A percentile compares a stretch with the other conserved stretches of the same genome.
Conservation (phyloP, 92 coral and sea anemone species). For the Montipora capitata region DNA sequence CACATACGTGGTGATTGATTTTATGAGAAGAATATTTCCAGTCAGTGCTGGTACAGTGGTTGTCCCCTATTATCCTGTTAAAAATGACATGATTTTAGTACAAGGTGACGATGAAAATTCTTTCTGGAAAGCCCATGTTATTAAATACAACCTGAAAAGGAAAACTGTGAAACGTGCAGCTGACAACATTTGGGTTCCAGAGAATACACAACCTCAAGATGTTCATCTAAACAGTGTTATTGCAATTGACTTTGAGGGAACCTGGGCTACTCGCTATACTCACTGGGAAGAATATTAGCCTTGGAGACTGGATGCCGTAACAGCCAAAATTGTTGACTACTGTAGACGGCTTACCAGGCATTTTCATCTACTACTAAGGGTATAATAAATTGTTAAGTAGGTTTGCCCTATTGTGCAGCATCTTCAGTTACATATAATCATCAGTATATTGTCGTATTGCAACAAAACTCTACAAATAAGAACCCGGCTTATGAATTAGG, state of each 20-base stretch:
- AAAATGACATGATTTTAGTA: constrained; percentile 47
- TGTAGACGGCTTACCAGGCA: constrained; percentile 5
- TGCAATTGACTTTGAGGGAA: constrained; percentile 47
- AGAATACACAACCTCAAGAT: constrained; percentile 26
- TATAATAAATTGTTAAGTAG: constrained; percentile 6
- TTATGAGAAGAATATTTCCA: constrained; percentile 53
- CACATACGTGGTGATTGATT: constrained; percentile 32
- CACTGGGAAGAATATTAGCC: constrained; percentile 49
- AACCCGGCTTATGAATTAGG: constrained; percentile 14
- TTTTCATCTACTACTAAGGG: constrained; percentile 10
- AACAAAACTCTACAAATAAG: constrained; percentile 3
- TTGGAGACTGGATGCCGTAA: constrained; percentile 16
- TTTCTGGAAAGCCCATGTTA: constrained; percentile 39
- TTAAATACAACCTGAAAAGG: constrained; percentile 7
- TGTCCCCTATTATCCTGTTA: constrained; percentile 55
- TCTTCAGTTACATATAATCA: constrained; percentile 12
- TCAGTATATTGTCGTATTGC: constrained; percentile 16
- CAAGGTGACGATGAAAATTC: constrained; percentile 49
- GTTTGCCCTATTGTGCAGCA: constrained; percentile 26
- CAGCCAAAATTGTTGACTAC: constrained; percentile 19
- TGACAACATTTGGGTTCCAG: constrained; percentile 49
- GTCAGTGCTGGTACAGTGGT: constrained; percentile 54
- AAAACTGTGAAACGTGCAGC: constrained; percentile 21
- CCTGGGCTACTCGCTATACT: constrained; percentile 47
- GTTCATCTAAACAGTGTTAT: constrained; percentile 32